Base-by-base conservation (phyloP, 2,113 vertebrate genomes). In the Engystomops pustulosus region DNA sequence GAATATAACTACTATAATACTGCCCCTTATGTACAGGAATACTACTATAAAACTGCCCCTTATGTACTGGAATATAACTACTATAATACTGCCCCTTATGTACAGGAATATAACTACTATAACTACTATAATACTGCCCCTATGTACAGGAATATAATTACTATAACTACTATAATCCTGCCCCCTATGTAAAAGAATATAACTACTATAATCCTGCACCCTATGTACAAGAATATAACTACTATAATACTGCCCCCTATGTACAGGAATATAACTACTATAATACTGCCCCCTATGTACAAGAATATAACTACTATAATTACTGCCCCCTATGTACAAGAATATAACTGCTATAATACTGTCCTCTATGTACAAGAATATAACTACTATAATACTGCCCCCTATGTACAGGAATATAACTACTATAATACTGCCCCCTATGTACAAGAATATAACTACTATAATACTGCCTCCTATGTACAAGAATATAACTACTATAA, bases 1-100 rank as follows among this genome's bases (percentile, higher is more conserved):
- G 60, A 65, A 65, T 65, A 65, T 65, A 65, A 65, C 60, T 65
- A 65, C 14, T 65, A 65, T 65, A 65, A 65, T 65, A 32, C 60
- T 65, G 14, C 25, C 2, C 27, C 60, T 27, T 32, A 65, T 65
- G 12, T 32, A 65, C 60, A 65, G 17, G 60, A 65, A 65, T 65
- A 65, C 60, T 65, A 65, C 60, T 65, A 65, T 65, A 65, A 65
- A 17, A 65, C 60, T 65, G 27, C 25, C 23, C 12, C 53, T 23
- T 58, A 58, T 58, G 23, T 58, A 58, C 53, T 25, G 25, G 53
- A 58, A 58, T 58, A 58, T 58, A 58, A 25, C 53, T 58, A 58
- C 53, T 58, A 58, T 58, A 58, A 58, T 58, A 58, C 53, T 58
- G 23, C 53, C 12, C 4, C 60, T 9, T 58, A 58, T 58, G 23